A percentile compares a stretch with the other conserved stretches of the same genome.
These are phyloP conservation scores for Venustaconcha ellipsiformis DNA, from an alignment of 1,140 invertebrate species.

Conservation along the genomic window DNA sequence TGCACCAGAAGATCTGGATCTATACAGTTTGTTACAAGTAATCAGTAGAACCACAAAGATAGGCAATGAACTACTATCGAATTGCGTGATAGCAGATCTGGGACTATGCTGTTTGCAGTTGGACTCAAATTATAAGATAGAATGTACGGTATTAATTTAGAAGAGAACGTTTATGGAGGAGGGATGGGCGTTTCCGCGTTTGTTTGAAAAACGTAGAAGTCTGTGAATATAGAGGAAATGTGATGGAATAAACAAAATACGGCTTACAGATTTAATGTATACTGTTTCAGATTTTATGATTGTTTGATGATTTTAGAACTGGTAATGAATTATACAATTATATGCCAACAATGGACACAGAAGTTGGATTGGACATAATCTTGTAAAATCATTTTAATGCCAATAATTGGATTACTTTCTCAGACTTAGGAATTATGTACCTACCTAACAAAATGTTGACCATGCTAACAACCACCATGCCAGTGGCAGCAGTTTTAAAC, in stretches of 20 bases:
- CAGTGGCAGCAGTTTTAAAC: slow-evolving; percentile 32
- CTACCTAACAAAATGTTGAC: slow-evolving; percentile 34
- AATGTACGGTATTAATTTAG: too few relatives aligned
- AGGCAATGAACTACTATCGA: too few relatives aligned
- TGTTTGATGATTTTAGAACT: neutral
- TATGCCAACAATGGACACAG: neutral
- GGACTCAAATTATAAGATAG: too few relatives aligned
- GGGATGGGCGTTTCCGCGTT: too few relatives aligned
- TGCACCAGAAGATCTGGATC: too few relatives aligned
- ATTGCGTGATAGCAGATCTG: too few relatives aligned
- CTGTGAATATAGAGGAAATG: too few relatives aligned
- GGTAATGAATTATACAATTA: neutral
- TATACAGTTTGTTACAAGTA: too few relatives aligned
- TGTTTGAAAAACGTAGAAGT: too few relatives aligned
- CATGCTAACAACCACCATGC: slow-evolving; percentile 32
- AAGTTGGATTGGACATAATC: neutral
- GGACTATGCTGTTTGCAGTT: too few relatives aligned
- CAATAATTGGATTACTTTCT: neutral
- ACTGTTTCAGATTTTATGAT: neutral
- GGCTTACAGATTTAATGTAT: neutral
- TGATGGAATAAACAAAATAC: neutral
- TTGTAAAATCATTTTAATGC: neutral
- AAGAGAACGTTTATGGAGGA: too few relatives aligned
- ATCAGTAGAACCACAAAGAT: too few relatives aligned
- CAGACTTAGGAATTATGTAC: neutral